Conservation (phyloP, 2,797 vertebrate genomes). For the Malurus leucopterus region DNA sequence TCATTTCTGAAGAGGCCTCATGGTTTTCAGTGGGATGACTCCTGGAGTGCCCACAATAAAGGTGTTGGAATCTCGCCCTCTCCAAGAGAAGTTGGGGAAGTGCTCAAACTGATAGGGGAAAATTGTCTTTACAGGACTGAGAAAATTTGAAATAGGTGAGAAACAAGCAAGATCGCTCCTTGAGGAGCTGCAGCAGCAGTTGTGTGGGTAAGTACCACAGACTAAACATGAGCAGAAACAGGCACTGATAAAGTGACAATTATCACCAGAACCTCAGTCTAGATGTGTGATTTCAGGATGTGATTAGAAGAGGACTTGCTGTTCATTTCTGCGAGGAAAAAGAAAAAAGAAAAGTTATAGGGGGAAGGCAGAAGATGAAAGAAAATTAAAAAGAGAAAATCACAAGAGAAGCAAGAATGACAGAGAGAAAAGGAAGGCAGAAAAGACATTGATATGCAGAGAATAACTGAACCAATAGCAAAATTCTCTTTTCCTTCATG, state of each 20-base stretch:
- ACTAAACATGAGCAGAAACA: background rate
- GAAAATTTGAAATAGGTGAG: background rate
- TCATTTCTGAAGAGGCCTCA: background rate
- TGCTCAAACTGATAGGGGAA: background rate
- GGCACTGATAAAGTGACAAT: background rate
- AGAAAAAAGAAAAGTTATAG: background rate
- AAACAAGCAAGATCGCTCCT: background rate
- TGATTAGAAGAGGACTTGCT: background rate
- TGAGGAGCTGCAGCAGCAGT: background rate
- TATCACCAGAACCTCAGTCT: background rate
- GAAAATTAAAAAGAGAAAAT: background rate
- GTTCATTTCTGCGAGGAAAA: background rate
- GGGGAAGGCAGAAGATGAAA: background rate
- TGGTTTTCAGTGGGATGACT: background rate
- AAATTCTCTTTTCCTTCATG: background rate
- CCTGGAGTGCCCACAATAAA: background rate
- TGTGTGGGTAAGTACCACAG: background rate
- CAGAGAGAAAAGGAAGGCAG: background rate
- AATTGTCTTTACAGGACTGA: background rate
- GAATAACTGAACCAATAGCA: background rate
- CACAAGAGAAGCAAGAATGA: background rate
- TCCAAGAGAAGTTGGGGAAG: background rate
- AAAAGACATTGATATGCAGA: rapidly evolving
- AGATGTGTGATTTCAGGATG: background rate
- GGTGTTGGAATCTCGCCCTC: background rate